These are phyloP conservation scores for Rhopalosiphum nymphaeae DNA, from an alignment of 2,888 invertebrate genomes.

Conservation along the genomic window DNA sequence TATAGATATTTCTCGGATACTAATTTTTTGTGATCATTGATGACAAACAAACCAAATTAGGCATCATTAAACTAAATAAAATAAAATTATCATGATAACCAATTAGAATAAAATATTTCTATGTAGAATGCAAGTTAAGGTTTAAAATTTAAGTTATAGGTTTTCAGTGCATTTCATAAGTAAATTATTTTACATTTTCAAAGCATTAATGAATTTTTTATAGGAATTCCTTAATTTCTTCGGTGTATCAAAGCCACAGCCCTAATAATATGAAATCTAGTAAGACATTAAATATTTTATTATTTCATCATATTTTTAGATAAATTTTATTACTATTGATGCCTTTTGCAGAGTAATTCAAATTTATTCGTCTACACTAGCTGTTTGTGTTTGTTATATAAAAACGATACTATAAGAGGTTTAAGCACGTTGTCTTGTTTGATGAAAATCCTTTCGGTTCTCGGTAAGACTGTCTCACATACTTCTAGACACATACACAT, in stretches of 20 bases:
- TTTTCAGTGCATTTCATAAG: background rate
- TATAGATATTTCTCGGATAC: background rate
- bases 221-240: background rate
- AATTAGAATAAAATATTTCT: background rate
- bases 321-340: background rate
- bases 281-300: background rate
- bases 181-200: background rate
- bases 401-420: conserved; percentile 31
- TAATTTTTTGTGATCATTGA: background rate
- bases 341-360: background rate
- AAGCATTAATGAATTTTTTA: background rate
- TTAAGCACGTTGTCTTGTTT: conserved; percentile 58
- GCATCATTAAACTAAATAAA: background rate
- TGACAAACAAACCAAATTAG: background rate
- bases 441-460: conserved; percentile 35
- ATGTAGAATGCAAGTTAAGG: background rate
- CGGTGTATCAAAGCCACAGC: background rate
- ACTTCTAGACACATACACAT: conserved; percentile 39
- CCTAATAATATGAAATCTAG: background rate
- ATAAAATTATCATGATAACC: background rate
- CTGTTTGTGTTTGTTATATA: background rate
- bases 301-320: background rate
- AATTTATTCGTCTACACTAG: background rate
- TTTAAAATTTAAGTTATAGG: background rate
- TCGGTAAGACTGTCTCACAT: conserved; percentile 45